These are phyloP conservation scores for Falcaria lacertinaria DNA, from an alignment of 2,888 invertebrate species.

Conservation along the genomic window DNA sequence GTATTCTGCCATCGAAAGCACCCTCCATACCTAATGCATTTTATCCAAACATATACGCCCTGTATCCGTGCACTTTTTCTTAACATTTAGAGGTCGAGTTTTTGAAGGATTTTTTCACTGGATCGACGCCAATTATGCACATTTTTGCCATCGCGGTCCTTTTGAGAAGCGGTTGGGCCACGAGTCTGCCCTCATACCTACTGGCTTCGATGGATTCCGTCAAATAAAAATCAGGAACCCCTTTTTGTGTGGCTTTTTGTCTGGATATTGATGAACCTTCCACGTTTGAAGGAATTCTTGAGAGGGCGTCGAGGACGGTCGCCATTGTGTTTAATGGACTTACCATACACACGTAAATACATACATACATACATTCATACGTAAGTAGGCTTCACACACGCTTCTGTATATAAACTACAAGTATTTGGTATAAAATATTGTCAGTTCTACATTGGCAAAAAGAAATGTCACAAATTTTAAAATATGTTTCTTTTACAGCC, in stretches of 20 bases:
- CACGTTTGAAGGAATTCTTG: slow-evolving; percentile 65
- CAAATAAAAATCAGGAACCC: slow-evolving; percentile 69
- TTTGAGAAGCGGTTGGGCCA: slow-evolving; percentile 54
- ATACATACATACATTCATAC: neutral
- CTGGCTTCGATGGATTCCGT: slow-evolving; percentile 68
- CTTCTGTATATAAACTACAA: neutral
- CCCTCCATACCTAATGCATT: neutral
- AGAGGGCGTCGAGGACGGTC: slow-evolving; percentile 36
- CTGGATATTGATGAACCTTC: slow-evolving; percentile 65
- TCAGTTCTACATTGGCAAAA: too few species aligned
- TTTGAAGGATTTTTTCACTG: slow-evolving; percentile 72
- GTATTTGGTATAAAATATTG: neutral
- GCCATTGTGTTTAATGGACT: slow-evolving; percentile 36
- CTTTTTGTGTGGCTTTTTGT: slow-evolving; percentile 71
- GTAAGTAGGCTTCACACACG: neutral
- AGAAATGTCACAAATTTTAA: too few species aligned
- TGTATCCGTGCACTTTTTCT: slow-evolving; percentile 74
- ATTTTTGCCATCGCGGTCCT: slow-evolving; percentile 73
- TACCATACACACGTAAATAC: neutral
- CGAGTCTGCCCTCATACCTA: slow-evolving; percentile 55
- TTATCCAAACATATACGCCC: slow-evolving; percentile 31
- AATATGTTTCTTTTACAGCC: too few species aligned
- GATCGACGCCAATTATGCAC: slow-evolving; percentile 74
- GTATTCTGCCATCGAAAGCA: too few species aligned
- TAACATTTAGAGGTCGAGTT: slow-evolving; percentile 73